These are phyloP conservation scores for Ecdyonurus torrentis DNA, from an alignment of 2,888 invertebrate genomes.

Conservation along the genomic window DNA sequence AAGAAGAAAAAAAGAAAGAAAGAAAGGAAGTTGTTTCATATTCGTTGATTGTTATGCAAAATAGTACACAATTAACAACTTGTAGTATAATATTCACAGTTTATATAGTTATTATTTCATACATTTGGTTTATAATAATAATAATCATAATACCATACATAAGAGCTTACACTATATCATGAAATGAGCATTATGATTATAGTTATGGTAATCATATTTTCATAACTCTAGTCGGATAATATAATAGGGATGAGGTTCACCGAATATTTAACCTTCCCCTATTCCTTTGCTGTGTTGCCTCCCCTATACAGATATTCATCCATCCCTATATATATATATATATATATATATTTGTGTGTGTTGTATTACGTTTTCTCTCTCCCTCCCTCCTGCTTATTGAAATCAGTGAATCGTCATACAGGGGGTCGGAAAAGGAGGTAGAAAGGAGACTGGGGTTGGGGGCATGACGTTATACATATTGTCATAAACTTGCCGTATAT, in stretches of 20 bases:
- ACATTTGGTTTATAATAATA: too few relatives aligned
- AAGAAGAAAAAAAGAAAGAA: too few relatives aligned
- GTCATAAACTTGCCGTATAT: too few relatives aligned
- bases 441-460: neutral
- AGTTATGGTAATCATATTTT: neutral
- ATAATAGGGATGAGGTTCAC: neutral
- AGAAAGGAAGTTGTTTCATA: too few relatives aligned
- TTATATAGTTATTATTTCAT: too few relatives aligned
- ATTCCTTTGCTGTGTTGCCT: neutral
- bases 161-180: too few relatives aligned
- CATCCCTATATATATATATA: too few relatives aligned
- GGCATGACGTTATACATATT: neutral
- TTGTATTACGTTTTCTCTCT: neutral
- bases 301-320: neutral
- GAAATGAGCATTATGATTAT: neutral
- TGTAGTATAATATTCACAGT: too few relatives aligned
- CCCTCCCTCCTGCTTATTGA: neutral
- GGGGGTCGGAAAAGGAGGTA: neutral
- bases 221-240: neutral
- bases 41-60: too few relatives aligned
- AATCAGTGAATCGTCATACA: neutral
- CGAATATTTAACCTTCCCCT: neutral
- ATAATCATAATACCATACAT: too few relatives aligned
- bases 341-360: too few relatives aligned
- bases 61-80: too few relatives aligned